Evolutionary conservation across 2,797 vertebrate species (phyloP).

Genomic region (Pseudomugil gertrudae): DNA sequence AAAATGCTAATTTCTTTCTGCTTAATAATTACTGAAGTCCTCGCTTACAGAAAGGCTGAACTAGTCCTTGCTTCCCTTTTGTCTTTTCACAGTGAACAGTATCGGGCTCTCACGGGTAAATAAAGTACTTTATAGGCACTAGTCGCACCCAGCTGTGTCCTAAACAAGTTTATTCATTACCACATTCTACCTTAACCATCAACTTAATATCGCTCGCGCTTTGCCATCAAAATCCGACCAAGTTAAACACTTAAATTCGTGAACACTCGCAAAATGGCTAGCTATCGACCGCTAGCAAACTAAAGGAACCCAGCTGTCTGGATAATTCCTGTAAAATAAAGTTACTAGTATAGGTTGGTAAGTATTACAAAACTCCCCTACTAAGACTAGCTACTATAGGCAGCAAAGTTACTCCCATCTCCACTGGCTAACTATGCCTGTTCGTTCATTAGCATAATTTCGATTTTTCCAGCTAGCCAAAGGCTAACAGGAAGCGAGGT

Average conservation of each 20-base stretch:
- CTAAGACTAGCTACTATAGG: neutral
- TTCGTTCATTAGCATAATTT: conserved; percentile 60
- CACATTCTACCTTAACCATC: neutral
- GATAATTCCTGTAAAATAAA: conserved; percentile 40
- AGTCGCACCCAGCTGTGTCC: neutral
- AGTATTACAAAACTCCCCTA: conserved; percentile 23
- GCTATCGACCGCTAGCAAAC: conserved; percentile 61
- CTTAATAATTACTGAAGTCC: conserved; percentile 18
- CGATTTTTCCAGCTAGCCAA: conserved; percentile 64
- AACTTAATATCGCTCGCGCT: neutral
- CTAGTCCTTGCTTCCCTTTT: conserved; percentile 58
- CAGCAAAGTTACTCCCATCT: conserved; percentile 42
- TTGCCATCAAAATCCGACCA: conserved; percentile 22
- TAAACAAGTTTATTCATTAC: neutral
- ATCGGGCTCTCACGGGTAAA: conserved; percentile 25
- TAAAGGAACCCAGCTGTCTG: conserved; percentile 37
- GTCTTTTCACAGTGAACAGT: conserved; percentile 50
- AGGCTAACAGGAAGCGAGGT: conserved; percentile 79
- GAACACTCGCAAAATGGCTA: conserved; percentile 71
- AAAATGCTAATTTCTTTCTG: conserved; percentile 1
- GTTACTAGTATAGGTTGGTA: conserved; percentile 32
- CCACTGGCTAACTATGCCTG: conserved; percentile 46
- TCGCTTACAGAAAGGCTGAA: conserved; percentile 37
- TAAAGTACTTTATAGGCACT: conserved; percentile 41
- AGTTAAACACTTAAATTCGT: conserved; percentile 59